phyloP scores from a whole-genome alignment of 2,888 invertebrate genomes.

The Belgica antarctica region DNA sequence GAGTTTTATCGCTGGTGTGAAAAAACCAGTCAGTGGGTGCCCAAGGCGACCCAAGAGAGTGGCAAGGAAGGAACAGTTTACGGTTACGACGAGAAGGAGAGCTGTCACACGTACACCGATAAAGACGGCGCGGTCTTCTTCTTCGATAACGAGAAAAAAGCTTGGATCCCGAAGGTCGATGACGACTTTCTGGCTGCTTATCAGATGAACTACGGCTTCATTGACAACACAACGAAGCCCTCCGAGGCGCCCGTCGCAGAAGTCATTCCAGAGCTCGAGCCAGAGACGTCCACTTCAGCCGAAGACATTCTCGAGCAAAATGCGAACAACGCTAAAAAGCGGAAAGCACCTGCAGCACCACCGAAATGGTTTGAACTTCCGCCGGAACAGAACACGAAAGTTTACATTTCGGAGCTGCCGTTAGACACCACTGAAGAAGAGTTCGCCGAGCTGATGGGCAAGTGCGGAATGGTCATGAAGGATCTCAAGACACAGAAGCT shows the following conservation, averaged over 20 bases:
- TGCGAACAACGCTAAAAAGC: slow-evolving; percentile 53
- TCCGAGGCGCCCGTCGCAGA: slow-evolving; percentile 46
- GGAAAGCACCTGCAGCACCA: slow-evolving; percentile 59
- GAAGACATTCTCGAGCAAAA: slow-evolving; percentile 46
- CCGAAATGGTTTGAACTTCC: slow-evolving; percentile 88
- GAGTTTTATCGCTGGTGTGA: slow-evolving; percentile 62
- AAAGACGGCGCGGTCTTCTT: slow-evolving; percentile 85
- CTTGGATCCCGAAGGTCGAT: slow-evolving; percentile 96
- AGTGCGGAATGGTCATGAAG: slow-evolving; percentile 92
- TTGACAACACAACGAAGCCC: slow-evolving; percentile 59
- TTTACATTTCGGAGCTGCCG: slow-evolving; percentile 93
- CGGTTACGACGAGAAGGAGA: slow-evolving; percentile 65
- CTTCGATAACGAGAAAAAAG: slow-evolving; percentile 86
- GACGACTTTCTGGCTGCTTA: slow-evolving; percentile 95
- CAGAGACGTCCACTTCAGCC: slow-evolving; percentile 44
- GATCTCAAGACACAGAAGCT: slow-evolving; percentile 76
- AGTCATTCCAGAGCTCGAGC: slow-evolving; percentile 38
- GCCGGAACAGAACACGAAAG: slow-evolving; percentile 85
- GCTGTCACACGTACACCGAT: slow-evolving; percentile 77
- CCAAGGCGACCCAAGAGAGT: slow-evolving; percentile 46
- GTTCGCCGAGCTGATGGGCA: slow-evolving; percentile 89
- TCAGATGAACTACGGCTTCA: slow-evolving; percentile 91
- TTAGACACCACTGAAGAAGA: slow-evolving; percentile 83
- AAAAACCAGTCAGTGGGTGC: slow-evolving; percentile 62
- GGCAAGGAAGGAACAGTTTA: slow-evolving; percentile 56